Evolutionary conservation across 1,140 invertebrate species (phyloP), one percentile per base, ranked within the genome.

Genomic region (Drosophila kohkoa): DNA sequence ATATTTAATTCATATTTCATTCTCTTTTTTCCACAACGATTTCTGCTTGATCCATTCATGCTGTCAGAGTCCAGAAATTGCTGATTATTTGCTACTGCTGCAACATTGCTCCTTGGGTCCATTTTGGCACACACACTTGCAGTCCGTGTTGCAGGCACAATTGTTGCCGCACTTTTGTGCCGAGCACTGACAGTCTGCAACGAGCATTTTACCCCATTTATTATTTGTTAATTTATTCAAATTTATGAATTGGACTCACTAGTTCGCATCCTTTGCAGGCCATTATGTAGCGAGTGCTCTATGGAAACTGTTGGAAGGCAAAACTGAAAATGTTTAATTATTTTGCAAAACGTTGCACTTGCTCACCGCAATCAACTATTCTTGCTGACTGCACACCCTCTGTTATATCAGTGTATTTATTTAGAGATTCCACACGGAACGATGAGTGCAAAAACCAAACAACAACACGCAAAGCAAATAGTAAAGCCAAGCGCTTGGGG

Each of bases 31-130:
- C 2, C 49, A 52, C 30, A 52, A 13, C n/a, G 7, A 58, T 66
- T 57, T 16, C 32, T 41, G 8, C 15, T 55, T 65, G n/a, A 28
- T n/a, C 11, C 41, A 48, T 57, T 48, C 3, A 38, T 11, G 13
- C 20, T 7, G 45, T 54, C 13, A 54, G 45, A 49, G 25, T 59
- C 41, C 48, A 25, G 2, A 25, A 20, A 2, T 25, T 45, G 7
- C 6, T 32, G 30, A 51, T 45, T 58, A 85, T 74, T 88, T 87
- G 38, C 30, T 75, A 57, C 77, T 80, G 60, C 77, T 80, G 77
- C 83, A 88, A 55, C 83, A 88, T 62, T 88, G 77, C 60, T 80
- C 82, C 79, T 88, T 88, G 59, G 82, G 73, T 58, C 79, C 83
- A 32, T 49, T 75, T 63, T 88, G 82, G 77, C 82, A 87, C 13